Conservation (phyloP, 30 jellyfish, hydroid and myxozoan genomes). For the Sanderia malayensis region DNA sequence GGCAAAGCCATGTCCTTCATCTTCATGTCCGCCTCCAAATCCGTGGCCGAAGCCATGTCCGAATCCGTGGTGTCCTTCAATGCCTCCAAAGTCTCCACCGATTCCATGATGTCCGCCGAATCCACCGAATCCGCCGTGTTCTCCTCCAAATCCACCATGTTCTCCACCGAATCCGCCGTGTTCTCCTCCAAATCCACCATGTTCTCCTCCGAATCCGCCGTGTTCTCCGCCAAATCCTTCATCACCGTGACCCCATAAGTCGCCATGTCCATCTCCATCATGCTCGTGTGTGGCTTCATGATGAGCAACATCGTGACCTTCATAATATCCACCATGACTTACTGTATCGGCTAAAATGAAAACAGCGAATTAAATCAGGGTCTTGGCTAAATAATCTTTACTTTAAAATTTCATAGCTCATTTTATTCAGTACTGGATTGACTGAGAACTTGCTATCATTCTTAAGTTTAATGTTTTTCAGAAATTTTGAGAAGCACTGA, state of each 20-base stretch:
- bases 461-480: too few relatives aligned
- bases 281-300: slow-evolving; percentile 73
- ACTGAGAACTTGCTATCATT: too few relatives aligned
- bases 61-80: slow-evolving; percentile 16
- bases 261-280: slow-evolving; percentile 39
- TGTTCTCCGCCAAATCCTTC: slow-evolving; percentile 74
- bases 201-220: slow-evolving; percentile 49
- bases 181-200: slow-evolving; percentile 52
- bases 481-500: too few relatives aligned
- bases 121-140: slow-evolving; percentile 53
- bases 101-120: too few relatives aligned
- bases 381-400: too few relatives aligned
- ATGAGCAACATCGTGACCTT: slow-evolving; percentile 84
- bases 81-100: too few relatives aligned
- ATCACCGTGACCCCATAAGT: slow-evolving; percentile 56
- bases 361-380: too few relatives aligned
- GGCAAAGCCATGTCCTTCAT: slow-evolving; percentile 71
- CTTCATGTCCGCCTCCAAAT: slow-evolving; percentile 82
- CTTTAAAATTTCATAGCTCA: too few relatives aligned
- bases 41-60: slow-evolving; percentile 70
- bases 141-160: slow-evolving; percentile 47
- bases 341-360: slow-evolving; percentile 59
- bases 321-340: slow-evolving; percentile 90
- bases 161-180: slow-evolving; percentile 51
- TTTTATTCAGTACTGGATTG: too few relatives aligned